These are phyloP conservation scores for Vultur gryphus DNA, from an alignment of 2,797 vertebrate species.

Conservation along the genomic window DNA sequence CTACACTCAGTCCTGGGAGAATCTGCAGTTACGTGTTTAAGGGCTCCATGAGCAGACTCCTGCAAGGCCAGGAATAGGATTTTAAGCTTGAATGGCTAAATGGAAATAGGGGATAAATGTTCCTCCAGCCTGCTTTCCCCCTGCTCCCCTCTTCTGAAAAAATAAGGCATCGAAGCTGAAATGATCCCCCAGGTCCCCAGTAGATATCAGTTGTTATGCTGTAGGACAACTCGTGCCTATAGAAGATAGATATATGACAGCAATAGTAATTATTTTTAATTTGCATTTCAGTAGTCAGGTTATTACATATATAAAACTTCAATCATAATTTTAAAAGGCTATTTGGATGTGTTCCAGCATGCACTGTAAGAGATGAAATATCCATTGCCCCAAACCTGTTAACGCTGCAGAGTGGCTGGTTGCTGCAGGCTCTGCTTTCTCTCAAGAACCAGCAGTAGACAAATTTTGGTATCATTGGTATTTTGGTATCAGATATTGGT, in stretches of 20 bases:
- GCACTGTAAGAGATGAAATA: neutral
- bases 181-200: neutral
- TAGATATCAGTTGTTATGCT: neutral
- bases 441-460: neutral
- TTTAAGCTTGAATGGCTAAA: neutral
- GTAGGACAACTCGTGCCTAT: neutral
- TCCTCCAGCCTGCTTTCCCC: neutral
- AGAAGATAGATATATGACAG: neutral
- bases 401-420: neutral
- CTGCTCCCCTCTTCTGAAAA: neutral
- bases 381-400: neutral
- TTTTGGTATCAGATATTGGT: neutral
- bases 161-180: neutral
- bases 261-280: constrained; percentile 9
- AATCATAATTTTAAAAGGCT: constrained; percentile 22
- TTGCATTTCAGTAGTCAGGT: neutral
- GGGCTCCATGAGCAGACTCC: neutral
- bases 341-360: neutral
- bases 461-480: neutral
- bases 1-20: neutral
- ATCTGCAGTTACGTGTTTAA: neutral
- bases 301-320: constrained; percentile 33
- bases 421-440: neutral
- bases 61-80: neutral
- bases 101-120: neutral